These are phyloP conservation scores for Drosophila insularis DNA, from an alignment of 1,140 invertebrate species.

Conservation along the genomic window DNA sequence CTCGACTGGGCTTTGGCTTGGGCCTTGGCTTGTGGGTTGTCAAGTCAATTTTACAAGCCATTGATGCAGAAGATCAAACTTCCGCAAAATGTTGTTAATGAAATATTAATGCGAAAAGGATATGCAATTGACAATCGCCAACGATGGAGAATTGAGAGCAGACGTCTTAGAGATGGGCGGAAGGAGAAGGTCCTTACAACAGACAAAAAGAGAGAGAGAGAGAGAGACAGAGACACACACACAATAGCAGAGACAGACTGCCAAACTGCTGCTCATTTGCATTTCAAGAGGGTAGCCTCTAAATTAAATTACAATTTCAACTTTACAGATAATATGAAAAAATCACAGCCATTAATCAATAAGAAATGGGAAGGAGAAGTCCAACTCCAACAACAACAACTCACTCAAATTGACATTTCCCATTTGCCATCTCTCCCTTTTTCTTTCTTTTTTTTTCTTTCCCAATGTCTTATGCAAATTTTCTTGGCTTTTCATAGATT, in stretches of 20 bases:
- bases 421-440: constrained; percentile 44
- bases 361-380: not conserved
- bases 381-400: constrained; percentile 22
- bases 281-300: constrained; percentile 56
- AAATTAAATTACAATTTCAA: constrained; percentile 78
- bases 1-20: constrained; percentile 3
- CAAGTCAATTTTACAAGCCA: constrained; percentile 82
- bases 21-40: constrained; percentile 31
- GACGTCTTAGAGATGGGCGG: not conserved
- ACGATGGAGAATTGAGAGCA: not conserved
- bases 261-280: constrained; percentile 60
- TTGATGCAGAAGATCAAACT: constrained; percentile 82
- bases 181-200: not conserved
- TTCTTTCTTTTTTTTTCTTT: too few species aligned
- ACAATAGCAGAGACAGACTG: too few species aligned
- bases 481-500: constrained; percentile 7
- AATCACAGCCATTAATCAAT: constrained; percentile 75
- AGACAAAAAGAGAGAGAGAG: too few species aligned
- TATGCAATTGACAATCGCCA: constrained; percentile 81
- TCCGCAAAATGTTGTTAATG: constrained; percentile 81
- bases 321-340: constrained; percentile 58
- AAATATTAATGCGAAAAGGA: constrained; percentile 82
- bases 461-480: constrained; percentile 65
- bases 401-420: constrained; percentile 69
- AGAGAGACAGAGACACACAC: too few species aligned